A percentile compares a stretch with the other conserved stretches of the same genome.
Conservation (phyloP, 2,797 vertebrate species). For the Pangasius djambal region DNA sequence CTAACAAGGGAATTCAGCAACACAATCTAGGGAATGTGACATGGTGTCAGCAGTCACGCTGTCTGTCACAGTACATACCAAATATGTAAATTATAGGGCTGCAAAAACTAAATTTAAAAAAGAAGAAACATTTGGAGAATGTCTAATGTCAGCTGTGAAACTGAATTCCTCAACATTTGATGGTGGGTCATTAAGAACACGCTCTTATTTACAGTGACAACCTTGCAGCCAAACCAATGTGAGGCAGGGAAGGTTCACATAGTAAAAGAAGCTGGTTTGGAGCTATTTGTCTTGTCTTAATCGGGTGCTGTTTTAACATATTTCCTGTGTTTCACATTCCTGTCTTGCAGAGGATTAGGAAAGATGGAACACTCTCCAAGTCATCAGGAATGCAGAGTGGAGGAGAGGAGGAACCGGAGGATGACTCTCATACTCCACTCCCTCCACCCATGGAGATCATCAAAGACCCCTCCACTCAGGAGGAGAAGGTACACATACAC, state of each 20-base stretch:
- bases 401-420: slow-evolving; percentile 95
- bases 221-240: not conserved
- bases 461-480: slow-evolving; percentile 90
- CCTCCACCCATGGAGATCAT: slow-evolving; percentile 99
- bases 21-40: not conserved
- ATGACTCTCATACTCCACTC: slow-evolving; percentile 92
- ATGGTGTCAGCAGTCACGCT: not conserved
- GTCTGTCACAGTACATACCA: not conserved
- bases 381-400: slow-evolving; percentile 83
- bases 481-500: slow-evolving; percentile 86
- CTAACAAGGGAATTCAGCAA: not conserved
- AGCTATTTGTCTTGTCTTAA: not conserved
- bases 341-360: slow-evolving; percentile 68
- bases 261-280: not conserved
- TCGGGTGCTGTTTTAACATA: not conserved
- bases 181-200: not conserved
- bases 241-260: not conserved
- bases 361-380: slow-evolving; percentile 76
- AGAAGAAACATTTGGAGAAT: not conserved
- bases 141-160: not conserved
- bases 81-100: not conserved
- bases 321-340: not conserved
- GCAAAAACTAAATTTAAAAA: not conserved
- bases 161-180: not conserved
- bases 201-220: not conserved